A percentile compares a stretch with the other conserved stretches of the same genome.
Conservation (phyloP, 2,888 invertebrate genomes). For the Amphimallon solstitiale region DNA sequence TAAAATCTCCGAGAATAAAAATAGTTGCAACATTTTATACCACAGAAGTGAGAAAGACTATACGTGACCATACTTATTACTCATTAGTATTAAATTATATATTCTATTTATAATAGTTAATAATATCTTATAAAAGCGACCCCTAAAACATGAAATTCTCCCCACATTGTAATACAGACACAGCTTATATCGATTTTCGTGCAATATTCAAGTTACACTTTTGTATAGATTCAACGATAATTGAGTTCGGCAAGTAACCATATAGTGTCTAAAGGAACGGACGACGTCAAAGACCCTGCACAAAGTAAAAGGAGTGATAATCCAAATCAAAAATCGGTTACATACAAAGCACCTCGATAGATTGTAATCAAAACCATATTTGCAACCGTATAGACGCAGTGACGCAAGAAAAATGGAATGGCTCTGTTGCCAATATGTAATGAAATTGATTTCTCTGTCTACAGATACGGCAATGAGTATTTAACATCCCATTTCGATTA, state of each 20-base stretch:
- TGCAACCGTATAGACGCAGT: slow-evolving; percentile 9
- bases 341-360: slow-evolving; percentile 16
- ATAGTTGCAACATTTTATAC: too few species aligned
- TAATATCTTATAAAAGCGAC: background rate
- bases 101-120: too few species aligned
- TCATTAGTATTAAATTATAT: too few species aligned
- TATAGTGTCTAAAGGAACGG: slow-evolving; percentile 16
- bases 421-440: background rate
- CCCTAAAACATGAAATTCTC: too few species aligned
- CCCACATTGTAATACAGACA: too few species aligned
- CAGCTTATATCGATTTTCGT: background rate
- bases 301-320: slow-evolving; percentile 23
- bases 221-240: slow-evolving; percentile 1
- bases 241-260: slow-evolving; percentile 1
- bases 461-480: too few species aligned
- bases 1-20: too few species aligned
- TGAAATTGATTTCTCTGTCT: background rate
- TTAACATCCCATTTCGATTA: too few species aligned
- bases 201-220: background rate
- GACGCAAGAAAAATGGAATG: background rate
- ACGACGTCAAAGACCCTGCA: background rate
- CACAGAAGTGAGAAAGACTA: too few species aligned
- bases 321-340: slow-evolving; percentile 27
- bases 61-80: too few species aligned
- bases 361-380: slow-evolving; percentile 31